Evolutionary conservation across 2,888 invertebrate species (phyloP).

Genomic region (Campopleginae sp.): DNA sequence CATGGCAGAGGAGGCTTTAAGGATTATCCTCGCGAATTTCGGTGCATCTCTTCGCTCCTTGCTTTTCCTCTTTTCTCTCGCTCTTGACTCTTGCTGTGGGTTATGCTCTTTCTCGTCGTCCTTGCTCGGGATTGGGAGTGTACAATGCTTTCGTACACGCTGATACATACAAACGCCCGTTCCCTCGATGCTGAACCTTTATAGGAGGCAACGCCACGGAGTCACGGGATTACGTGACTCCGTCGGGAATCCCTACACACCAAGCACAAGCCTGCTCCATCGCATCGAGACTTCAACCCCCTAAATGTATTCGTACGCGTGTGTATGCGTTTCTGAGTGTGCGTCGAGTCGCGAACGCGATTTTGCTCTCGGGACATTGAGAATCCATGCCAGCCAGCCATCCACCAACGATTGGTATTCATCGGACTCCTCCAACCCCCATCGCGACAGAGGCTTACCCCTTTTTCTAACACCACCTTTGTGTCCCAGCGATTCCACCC

Average conservation of each 20-base stretch:
- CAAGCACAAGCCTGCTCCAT: constrained; percentile 27
- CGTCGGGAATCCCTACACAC: constrained; percentile 48
- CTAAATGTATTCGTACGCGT: neutral
- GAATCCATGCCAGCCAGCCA: constrained; percentile 48
- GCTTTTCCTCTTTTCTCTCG: constrained; percentile 39
- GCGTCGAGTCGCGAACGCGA: constrained; percentile 38
- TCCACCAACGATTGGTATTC: constrained; percentile 65
- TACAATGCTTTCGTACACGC: constrained; percentile 34
- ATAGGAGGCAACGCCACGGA: constrained; percentile 51
- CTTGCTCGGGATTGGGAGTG: constrained; percentile 8
- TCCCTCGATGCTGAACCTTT: constrained; percentile 38
- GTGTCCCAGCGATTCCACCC: constrained; percentile 50
- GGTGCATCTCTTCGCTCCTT: constrained; percentile 57
- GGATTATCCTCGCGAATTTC: constrained; percentile 68
- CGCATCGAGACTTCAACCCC: constrained; percentile 32
- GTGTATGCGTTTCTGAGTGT: neutral
- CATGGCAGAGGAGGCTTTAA: constrained; percentile 53
- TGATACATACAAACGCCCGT: constrained; percentile 18
- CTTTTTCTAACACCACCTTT: constrained; percentile 53
- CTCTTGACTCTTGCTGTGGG: constrained; percentile 29
- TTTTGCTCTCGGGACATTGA: constrained; percentile 59
- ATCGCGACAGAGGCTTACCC: constrained; percentile 53
- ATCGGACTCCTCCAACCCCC: constrained; percentile 58
- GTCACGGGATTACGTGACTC: constrained; percentile 66
- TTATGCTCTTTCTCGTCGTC: constrained; percentile 33